A percentile compares a stretch with the other conserved stretches of the same genome.
These are phyloP conservation scores for Synanthedon andrenaeformis DNA, from an alignment of 2,888 invertebrate genomes.

Conservation along the genomic window DNA sequence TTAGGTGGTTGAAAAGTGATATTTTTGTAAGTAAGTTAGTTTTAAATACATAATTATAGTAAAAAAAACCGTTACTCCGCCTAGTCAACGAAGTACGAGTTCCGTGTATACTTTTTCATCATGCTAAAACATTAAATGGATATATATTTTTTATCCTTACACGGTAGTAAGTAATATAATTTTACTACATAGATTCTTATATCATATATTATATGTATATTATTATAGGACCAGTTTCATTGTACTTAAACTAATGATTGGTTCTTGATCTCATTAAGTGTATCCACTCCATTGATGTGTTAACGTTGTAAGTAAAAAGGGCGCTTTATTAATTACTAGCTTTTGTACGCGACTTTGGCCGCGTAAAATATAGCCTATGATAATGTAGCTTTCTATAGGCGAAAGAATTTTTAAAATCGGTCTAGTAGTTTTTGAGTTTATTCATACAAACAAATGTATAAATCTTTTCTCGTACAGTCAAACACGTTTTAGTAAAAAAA, in stretches of 20 bases:
- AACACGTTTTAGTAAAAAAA: too few species aligned
- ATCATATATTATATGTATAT: not conserved
- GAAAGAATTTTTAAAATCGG: too few species aligned
- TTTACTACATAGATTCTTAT: not conserved
- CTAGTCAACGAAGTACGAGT: slow-evolving; percentile 58
- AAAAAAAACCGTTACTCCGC: slow-evolving; percentile 41
- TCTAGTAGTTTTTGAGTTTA: too few species aligned
- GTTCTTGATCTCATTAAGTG: slow-evolving; percentile 53
- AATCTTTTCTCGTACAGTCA: too few species aligned
- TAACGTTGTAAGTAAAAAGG: too few species aligned
- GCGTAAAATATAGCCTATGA: too few species aligned
- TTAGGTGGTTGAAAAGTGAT: slow-evolving; percentile 54
- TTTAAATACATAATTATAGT: slow-evolving; percentile 4
- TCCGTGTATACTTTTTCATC: slow-evolving; percentile 5
- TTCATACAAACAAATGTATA: too few species aligned
- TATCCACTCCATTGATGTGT: not conserved
- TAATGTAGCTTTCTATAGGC: too few species aligned
- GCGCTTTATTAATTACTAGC: too few species aligned
- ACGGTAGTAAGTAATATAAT: not conserved
- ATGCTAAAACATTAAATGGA: too few species aligned
- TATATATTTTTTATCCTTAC: not conserved
- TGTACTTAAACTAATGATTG: slow-evolving; percentile 45
- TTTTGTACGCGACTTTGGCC: too few species aligned
- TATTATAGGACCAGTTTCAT: slow-evolving; percentile 3
- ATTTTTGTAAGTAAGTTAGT: slow-evolving; percentile 30